Conservation (phyloP, 2,888 invertebrate species). For the Pemphredon lugubris region DNA sequence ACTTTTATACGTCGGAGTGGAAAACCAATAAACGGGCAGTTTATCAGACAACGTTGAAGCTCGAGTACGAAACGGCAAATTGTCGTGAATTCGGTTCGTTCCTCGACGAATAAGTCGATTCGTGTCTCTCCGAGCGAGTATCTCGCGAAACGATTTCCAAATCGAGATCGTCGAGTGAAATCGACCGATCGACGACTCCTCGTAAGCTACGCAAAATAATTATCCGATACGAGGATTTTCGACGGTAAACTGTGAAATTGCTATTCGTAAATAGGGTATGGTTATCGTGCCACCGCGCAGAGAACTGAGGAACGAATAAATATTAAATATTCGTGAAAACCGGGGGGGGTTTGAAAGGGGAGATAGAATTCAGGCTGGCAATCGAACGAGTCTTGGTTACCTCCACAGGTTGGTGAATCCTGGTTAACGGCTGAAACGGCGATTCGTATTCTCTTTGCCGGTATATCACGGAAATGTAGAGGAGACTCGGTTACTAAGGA, state of each 20-base stretch:
- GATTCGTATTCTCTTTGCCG: not conserved
- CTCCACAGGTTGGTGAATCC: not conserved
- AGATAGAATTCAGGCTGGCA: not conserved
- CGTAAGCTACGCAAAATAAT: constrained; percentile 2
- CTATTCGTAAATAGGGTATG: no score
- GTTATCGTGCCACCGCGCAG: no score
- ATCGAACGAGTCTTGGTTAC: not conserved
- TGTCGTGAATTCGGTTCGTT: constrained; percentile 8
- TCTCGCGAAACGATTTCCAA: not conserved
- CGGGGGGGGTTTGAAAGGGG: no score
- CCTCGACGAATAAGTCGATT: constrained; percentile 18
- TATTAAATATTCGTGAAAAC: no score
- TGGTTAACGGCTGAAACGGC: not conserved
- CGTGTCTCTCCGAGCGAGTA: not conserved
- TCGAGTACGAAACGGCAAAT: constrained; percentile 10
- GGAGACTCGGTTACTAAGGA: no score
- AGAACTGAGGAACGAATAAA: no score
- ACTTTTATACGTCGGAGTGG: constrained; percentile 13
- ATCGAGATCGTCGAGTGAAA: no score
- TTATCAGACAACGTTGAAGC: constrained; percentile 14
- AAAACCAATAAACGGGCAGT: constrained; percentile 38
- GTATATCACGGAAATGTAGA: not conserved
- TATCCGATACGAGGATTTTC: not conserved
- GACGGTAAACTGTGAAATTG: no score
- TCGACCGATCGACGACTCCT: not conserved